Evolutionary conservation across 2,113 vertebrate genomes (phyloP), one percentile per base, ranked within the genome.

Genomic region (Malurus alboscapulatus): DNA sequence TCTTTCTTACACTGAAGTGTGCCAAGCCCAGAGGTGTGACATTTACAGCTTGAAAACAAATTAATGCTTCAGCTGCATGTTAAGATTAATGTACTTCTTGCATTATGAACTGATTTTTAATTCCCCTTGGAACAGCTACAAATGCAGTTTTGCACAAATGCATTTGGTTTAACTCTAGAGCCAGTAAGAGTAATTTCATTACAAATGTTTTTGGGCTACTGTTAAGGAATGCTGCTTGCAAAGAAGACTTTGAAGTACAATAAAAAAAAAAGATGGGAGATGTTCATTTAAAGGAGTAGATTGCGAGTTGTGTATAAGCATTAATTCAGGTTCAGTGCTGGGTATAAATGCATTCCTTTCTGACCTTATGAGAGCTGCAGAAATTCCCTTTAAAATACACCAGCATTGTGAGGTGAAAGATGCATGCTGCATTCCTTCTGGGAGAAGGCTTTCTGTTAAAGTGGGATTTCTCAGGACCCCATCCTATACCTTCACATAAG

Each of bases 121-220:
- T 93, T 76, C 27, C 32, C 69, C 6, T 14, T 67, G 62, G 76
- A 94, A 53, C 58, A 95, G 66, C 48, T 95, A 88, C 50, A 83
- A 93, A 87, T 68, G 73, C 79, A 76, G 63, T 92, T 97, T 83
- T 82, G 76, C 48, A 47, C 62, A 95, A 93, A 91, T 74, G 18
- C n/a, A 55, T 34, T 65, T 72, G 22, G 0, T 92, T 95, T 85
- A 81, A 27, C 15, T 87, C 79, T 30, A 84, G 17, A 94, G 58
- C 16, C 58, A 74, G 62, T 30, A 51, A 61, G 34, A 76, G 2
- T 81, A 58, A 86, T 83, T 51, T 84, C n/a, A 86, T 91, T 62
- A n/a, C 12, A 78, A 72, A 78, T 36, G 47, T 82, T 48, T 34
- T 76, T 48, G 68, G 83, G n/a, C 32, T 89, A 13, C 72, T 71